Base-by-base conservation (phyloP, 2,797 vertebrate genomes). In the Craterocephalus amniculus region DNA sequence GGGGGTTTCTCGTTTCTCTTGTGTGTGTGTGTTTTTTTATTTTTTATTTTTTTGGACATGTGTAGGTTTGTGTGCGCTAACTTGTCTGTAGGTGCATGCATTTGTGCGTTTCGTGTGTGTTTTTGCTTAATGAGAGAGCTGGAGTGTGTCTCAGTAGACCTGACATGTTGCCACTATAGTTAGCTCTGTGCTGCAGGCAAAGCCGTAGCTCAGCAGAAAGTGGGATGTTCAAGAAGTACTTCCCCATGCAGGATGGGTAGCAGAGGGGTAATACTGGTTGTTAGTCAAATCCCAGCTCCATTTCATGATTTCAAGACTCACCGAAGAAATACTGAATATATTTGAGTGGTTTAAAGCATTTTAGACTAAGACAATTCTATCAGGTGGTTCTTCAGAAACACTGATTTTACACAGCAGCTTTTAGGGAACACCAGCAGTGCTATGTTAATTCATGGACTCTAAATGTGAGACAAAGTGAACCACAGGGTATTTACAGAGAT, bases 111-210 rank as follows among this genome's bases (percentile, higher is more conserved):
- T 36, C 20, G 67, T 51, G 31, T 79, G 63, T 70, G 65, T 76
- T 77, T 73, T 63, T 85, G 72, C 64, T 79, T 91, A 89, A 90
- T 87, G 86, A 90, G 81, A 73, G 76, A 85, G 70, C 76, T 64
- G 58, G 70, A 78, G 80, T 82, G 68, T 59, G 80, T 88, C 90
- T 88, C 88, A 70, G 72, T 74, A 86, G 86, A 90, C 87, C 86
- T 91, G 90, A 90, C 89, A 89, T 72, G 72, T 72, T 88, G 79
- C 76, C 80, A 81, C 80, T 87, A 79, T 83, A 87, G 86, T 89
- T 89, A 83, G 89, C 85, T 76, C 68, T 71, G 54, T 74, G 84
- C 88, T 88, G 79, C 75, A 84, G 89, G 88, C 88, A 29, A 54
- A 38, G 20, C 74, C 79, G 85, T 78, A 74, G 75, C 84, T 89